Evolutionary conservation across 2,797 vertebrate genomes (phyloP).

Genomic region (Alectoris magna): DNA sequence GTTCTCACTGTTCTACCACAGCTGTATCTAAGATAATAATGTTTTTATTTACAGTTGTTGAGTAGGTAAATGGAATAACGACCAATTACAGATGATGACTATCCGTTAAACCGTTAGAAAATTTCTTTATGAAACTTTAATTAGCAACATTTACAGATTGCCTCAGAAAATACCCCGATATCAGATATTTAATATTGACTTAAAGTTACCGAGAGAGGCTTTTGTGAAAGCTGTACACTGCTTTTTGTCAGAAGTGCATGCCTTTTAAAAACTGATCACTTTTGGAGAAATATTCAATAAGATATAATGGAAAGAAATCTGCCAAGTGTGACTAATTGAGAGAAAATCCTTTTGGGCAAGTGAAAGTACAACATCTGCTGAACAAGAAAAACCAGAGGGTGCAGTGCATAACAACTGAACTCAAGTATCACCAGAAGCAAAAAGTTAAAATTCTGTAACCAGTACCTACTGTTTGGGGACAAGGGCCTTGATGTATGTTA

Average conservation of each 20-base stretch:
- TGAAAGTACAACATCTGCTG: background rate
- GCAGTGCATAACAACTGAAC: background rate
- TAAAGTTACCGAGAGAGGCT: background rate
- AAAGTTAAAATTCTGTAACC: background rate
- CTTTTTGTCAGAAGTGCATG: background rate
- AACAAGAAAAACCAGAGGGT: background rate
- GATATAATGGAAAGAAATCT: background rate
- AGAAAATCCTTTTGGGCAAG: background rate
- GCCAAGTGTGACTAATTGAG: background rate
- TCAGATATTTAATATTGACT: background rate
- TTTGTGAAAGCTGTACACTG: background rate
- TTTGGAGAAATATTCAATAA: background rate
- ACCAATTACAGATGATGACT: background rate
- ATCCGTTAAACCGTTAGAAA: background rate
- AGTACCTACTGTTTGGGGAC: background rate
- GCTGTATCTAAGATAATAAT: background rate
- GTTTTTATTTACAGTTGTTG: background rate
- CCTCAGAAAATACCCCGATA: background rate
- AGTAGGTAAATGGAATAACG: background rate
- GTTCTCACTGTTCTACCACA: background rate
- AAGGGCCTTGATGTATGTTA: background rate
- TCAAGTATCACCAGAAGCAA: background rate
- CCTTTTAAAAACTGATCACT: background rate
- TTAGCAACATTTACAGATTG: accelerated
- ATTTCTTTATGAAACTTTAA: background rate